These are phyloP conservation scores for Microcebus jonahi DNA, from an alignment of 2,113 vertebrate genomes.

Conservation along the genomic window DNA sequence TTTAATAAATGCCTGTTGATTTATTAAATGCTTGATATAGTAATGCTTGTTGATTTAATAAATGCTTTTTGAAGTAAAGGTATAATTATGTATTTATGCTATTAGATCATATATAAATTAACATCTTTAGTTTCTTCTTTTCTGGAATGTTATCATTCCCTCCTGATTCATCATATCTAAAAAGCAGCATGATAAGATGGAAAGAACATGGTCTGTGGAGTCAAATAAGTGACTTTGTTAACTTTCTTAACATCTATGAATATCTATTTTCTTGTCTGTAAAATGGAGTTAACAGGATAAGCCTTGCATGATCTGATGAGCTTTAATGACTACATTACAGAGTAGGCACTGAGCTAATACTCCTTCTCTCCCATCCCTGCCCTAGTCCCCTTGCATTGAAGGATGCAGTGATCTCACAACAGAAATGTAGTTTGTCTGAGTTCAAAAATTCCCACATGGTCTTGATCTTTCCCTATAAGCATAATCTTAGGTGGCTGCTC, in stretches of 20 bases:
- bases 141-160: not conserved
- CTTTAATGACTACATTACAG: not conserved
- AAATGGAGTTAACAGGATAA: not conserved
- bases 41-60: not conserved
- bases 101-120: not conserved
- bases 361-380: not conserved
- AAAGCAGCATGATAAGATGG: not conserved
- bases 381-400: not conserved
- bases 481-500: not conserved
- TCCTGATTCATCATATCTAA: not conserved
- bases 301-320: not conserved
- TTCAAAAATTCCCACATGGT: not conserved
- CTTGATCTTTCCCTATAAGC: not conserved
- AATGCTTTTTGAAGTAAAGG: not conserved
- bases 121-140: not conserved
- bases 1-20: not conserved
- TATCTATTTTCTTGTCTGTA: constrained; percentile 15
- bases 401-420: not conserved
- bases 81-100: not conserved
- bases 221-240: not conserved
- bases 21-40: not conserved
- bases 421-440: not conserved
- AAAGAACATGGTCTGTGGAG: not conserved
- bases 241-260: not conserved
- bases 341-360: not conserved